phyloP scores from a whole-genome alignment of 2,888 invertebrate genomes.

The Baronia brevicornis region DNA sequence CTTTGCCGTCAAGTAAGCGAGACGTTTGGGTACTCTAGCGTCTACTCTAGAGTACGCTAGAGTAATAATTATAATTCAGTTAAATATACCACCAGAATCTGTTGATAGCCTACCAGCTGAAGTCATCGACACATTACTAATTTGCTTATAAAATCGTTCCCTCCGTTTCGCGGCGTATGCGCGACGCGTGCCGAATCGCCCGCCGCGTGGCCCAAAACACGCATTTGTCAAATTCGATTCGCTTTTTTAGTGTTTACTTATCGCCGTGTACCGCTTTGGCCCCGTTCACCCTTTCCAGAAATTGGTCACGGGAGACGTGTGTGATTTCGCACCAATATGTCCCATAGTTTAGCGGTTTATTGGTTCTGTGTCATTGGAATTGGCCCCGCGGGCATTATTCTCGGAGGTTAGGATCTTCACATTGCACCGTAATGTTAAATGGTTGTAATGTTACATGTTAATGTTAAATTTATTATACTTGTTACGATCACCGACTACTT shows the following conservation, averaged over 20 bases:
- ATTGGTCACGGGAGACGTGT: slow-evolving; percentile 63
- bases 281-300: slow-evolving; percentile 47
- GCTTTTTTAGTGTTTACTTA: slow-evolving; percentile 66
- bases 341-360: slow-evolving; percentile 57
- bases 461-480: no score
- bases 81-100: no score
- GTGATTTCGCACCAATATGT: slow-evolving; percentile 52
- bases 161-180: slow-evolving; percentile 25
- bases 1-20: no score
- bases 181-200: slow-evolving; percentile 41
- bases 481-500: no score
- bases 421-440: slow-evolving; percentile 6
- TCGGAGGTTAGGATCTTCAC: slow-evolving; percentile 11
- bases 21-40: no score
- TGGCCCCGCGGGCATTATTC: slow-evolving; percentile 35
- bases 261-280: slow-evolving; percentile 38
- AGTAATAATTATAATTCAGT: no score
- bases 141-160: slow-evolving; percentile 4
- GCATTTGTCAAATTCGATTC: slow-evolving; percentile 69
- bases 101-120: no score
- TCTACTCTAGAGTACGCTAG: no score
- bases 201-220: slow-evolving; percentile 70
- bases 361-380: slow-evolving; percentile 32
- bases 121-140: no score
- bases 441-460: no score